A percentile compares a stretch with the other conserved stretches of the same genome.
These are phyloP conservation scores for Neofelis nebulosa DNA, from an alignment of 2,113 vertebrate genomes.

Conservation along the genomic window DNA sequence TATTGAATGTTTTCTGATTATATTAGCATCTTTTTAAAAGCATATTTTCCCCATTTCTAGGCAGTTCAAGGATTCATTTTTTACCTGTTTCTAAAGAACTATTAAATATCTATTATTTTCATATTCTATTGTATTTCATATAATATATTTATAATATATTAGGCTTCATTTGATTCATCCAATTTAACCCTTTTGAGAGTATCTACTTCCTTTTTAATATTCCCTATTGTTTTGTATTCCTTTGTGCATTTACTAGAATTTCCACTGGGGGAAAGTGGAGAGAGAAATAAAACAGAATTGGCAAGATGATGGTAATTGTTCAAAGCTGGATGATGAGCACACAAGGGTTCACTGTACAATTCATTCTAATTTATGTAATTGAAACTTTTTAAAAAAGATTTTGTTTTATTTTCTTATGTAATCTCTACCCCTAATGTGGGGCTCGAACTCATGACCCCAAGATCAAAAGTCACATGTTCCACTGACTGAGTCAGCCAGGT, in stretches of 20 bases:
- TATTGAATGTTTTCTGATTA: conserved; percentile 25
- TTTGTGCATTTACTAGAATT: background rate
- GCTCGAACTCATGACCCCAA: background rate
- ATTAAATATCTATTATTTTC: background rate
- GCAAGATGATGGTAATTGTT: background rate
- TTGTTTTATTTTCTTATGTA: background rate
- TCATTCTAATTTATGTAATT: background rate
- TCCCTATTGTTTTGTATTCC: background rate
- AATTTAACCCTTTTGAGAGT: background rate
- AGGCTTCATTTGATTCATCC: background rate
- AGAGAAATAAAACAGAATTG: background rate
- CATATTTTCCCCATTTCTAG: conserved; percentile 1
- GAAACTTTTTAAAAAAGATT: background rate
- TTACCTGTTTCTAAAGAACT: background rate
- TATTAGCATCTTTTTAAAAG: conserved; percentile 14
- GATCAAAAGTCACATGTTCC: background rate
- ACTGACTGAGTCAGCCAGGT: background rate
- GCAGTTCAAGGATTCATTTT: background rate
- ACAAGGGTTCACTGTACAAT: background rate
- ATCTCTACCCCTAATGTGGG: background rate
- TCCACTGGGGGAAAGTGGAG: background rate
- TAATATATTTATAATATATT: background rate
- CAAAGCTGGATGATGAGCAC: background rate
- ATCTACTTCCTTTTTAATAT: background rate
- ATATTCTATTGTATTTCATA: background rate